Conservation (phyloP, 2,888 invertebrate species). For the Polymixis flavicincta region DNA sequence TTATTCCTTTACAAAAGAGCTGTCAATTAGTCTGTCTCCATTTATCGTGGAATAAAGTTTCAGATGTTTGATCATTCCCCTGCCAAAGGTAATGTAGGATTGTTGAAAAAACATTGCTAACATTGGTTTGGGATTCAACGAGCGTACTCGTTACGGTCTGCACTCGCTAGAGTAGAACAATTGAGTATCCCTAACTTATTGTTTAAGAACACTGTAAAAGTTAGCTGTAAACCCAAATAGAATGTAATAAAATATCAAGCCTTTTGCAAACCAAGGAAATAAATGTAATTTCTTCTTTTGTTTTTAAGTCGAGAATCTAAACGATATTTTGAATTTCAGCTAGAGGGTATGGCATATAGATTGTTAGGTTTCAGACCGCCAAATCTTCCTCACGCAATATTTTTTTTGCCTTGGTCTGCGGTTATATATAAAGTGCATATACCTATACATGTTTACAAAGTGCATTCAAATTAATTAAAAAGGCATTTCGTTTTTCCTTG, state of each 20-base stretch:
- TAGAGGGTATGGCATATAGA: background rate
- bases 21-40: background rate
- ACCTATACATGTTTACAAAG: too few relatives aligned
- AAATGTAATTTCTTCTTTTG: background rate
- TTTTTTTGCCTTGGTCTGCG: background rate
- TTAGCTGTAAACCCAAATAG: too few relatives aligned
- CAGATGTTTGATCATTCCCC: background rate
- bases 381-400: too few relatives aligned
- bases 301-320: background rate
- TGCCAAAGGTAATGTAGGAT: background rate
- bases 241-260: too few relatives aligned
- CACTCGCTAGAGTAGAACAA: background rate
- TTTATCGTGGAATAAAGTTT: background rate
- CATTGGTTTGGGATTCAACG: background rate
- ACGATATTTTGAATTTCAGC: background rate
- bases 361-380: background rate
- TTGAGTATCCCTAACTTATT: too few relatives aligned
- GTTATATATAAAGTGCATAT: background rate
- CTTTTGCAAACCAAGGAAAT: background rate
- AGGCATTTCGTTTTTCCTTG: background rate
- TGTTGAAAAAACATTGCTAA: conserved; percentile 7
- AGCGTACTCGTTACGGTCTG: background rate
- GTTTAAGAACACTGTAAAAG: too few relatives aligned
- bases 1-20: background rate
- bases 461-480: background rate